Evolutionary conservation across 2,113 vertebrate species (phyloP).

Genomic region (Carassius gibelio): DNA sequence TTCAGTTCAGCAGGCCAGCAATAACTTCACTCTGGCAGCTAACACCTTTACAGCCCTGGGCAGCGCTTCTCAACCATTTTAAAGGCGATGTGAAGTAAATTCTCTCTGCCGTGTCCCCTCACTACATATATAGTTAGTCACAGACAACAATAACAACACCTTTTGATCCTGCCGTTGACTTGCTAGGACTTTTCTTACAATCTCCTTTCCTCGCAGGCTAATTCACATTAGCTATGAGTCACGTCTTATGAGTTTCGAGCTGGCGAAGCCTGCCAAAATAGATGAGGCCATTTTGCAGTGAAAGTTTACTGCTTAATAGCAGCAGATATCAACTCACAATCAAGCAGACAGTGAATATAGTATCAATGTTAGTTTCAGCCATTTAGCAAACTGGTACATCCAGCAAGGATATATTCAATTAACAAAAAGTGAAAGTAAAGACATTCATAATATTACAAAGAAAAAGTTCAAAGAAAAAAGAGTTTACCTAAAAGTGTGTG

Average conservation of each 20-base stretch:
- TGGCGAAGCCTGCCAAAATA: slow-evolving; percentile 9
- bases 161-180: slow-evolving; percentile 24
- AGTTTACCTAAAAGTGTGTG: neutral
- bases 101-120: neutral
- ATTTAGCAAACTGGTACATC: neutral
- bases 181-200: slow-evolving; percentile 26
- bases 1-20: slow-evolving; percentile 30
- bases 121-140: slow-evolving; percentile 1
- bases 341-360: neutral
- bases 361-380: neutral
- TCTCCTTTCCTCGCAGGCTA: slow-evolving; percentile 18
- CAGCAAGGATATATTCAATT: neutral
- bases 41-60: slow-evolving; percentile 25
- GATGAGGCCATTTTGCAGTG: slow-evolving; percentile 1
- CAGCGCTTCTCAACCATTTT: slow-evolving; percentile 26
- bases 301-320: neutral
- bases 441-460: neutral
- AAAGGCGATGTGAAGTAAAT: neutral
- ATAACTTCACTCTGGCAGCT: slow-evolving; percentile 31
- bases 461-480: too few relatives aligned
- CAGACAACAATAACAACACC: slow-evolving; percentile 19
- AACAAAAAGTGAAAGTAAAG: neutral
- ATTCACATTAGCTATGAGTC: slow-evolving; percentile 35
- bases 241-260: slow-evolving; percentile 1
- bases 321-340: neutral